phyloP scores from a whole-genome alignment of 2,797 vertebrate species.

The Taeniopygia guttata region DNA sequence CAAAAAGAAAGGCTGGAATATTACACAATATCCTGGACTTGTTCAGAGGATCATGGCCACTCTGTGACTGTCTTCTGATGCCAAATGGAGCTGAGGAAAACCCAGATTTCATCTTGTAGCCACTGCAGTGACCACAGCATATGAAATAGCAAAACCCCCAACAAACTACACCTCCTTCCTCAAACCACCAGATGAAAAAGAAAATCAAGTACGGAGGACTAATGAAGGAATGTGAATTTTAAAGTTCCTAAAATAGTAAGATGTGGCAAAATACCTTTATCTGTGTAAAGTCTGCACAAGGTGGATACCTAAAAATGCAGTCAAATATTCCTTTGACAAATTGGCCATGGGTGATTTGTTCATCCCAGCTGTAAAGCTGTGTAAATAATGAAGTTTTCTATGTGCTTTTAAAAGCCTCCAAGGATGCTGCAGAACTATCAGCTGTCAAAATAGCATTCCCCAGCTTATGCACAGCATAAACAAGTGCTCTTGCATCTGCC shows the following conservation, averaged over 20 bases:
- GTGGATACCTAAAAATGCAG: neutral
- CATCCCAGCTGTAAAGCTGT: neutral
- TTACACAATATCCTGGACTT: neutral
- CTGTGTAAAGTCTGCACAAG: neutral
- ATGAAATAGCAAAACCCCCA: neutral
- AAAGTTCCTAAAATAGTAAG: neutral
- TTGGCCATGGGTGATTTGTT: neutral
- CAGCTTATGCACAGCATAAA: neutral
- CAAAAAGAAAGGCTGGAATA: neutral
- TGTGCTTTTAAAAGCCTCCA: constrained; percentile 23
- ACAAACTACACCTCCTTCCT: rapidly evolving
- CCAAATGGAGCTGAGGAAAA: neutral
- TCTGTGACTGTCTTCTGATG: neutral
- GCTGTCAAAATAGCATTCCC: neutral
- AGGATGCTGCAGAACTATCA: constrained; percentile 1
- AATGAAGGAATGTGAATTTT: neutral
- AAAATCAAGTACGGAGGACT: neutral
- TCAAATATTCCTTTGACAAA: neutral
- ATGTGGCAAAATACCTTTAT: neutral
- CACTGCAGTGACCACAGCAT: neutral
- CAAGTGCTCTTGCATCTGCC: neutral
- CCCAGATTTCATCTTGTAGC: neutral
- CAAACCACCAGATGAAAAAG: neutral
- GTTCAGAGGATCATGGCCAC: neutral
- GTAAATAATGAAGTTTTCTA: constrained; percentile 7